Base-by-base conservation (phyloP, 2,888 invertebrate genomes). In the Cecidostiba fungosa region DNA sequence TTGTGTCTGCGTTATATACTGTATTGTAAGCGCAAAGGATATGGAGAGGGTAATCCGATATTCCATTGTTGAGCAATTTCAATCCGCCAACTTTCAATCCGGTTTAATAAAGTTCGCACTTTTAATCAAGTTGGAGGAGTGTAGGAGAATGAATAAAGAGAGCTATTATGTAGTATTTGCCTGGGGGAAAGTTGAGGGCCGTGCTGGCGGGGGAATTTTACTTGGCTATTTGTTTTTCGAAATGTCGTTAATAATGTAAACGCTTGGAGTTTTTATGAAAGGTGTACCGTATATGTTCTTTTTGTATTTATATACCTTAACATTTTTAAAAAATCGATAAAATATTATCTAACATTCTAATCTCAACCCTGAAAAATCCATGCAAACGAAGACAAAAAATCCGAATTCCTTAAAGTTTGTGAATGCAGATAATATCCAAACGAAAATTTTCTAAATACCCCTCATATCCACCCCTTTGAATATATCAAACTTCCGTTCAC, bases 41-140 rank as follows among this genome's bases (percentile, higher is more conserved):
- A 3, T n/a, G n/a, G 50, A 50, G 16, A 16, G 16, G 79, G 36
- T 86, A 80, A 86, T 86, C 83, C 83, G 80, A 85, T 85, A 84
- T 86, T 79, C 79, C 66, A 85, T 84, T 84, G 82, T 86, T 72
- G 82, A 50, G 50, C 70, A 43, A 70, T 83, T 77, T 80, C 80
- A 73, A 83, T 82, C 69, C 78, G 39, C 73, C 72, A 80, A 86
- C 79, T 80, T 74, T 80, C 80, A 77, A 83, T 83, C 83, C 62
- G 66, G 66, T 80, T 83, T 80, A 77, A 80, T 84, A 80, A 80
- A 86, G 80, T 83, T 86, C 43, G 26, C 47, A 16, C 87, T 88
- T 88, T 88, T 88, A 87, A 87, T 86, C 87, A 83, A 87, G 86
- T 85, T 84, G 19, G 12, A 29, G 62, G 29, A 14, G 62, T 10